phyloP scores from a whole-genome alignment of 2,113 vertebrate genomes.

The Sebastes schlegelii region DNA sequence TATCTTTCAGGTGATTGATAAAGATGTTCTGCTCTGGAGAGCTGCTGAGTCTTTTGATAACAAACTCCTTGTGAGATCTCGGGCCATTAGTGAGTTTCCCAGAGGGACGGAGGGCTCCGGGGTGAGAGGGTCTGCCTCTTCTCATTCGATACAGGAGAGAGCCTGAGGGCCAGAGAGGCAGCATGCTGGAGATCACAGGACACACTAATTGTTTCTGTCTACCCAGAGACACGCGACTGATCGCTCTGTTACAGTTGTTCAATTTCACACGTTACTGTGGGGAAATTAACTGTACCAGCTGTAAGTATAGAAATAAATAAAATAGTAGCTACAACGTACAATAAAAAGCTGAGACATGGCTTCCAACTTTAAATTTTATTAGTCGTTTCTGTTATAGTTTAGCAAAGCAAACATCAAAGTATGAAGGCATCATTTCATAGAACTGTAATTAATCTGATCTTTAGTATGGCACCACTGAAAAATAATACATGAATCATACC shows the following conservation, averaged over 20 bases:
- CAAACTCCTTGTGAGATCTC: constrained; percentile 54
- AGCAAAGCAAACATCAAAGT: constrained; percentile 89
- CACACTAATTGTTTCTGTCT: constrained; percentile 62
- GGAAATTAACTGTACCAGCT: constrained; percentile 6
- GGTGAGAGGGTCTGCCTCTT: constrained; percentile 47
- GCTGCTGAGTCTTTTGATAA: constrained; percentile 42
- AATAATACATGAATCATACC: constrained; percentile 69
- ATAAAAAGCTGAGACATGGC: constrained; percentile 60
- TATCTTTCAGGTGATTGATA: constrained; percentile 23
- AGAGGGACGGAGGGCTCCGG: constrained; percentile 13
- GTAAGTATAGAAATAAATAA: constrained; percentile 15
- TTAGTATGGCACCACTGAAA: constrained; percentile 82
- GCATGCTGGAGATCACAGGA: constrained; percentile 62
- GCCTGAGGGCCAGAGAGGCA: constrained; percentile 51
- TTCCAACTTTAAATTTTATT: constrained; percentile 83
- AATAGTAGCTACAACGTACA: constrained; percentile 26
- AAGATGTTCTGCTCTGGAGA: constrained; percentile 22
- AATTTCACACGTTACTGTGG: constrained; percentile 22
- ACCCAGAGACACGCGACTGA: constrained; percentile 39
- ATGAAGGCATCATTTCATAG: constrained; percentile 86
- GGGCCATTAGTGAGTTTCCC: constrained; percentile 37
- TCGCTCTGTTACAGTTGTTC: constrained; percentile 46
- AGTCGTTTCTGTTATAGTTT: constrained; percentile 82
- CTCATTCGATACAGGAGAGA: constrained; percentile 51
- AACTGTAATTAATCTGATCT: constrained; percentile 75